These are phyloP conservation scores for Pedicia rivosa DNA, from an alignment of 2,888 invertebrate genomes.

Conservation along the genomic window DNA sequence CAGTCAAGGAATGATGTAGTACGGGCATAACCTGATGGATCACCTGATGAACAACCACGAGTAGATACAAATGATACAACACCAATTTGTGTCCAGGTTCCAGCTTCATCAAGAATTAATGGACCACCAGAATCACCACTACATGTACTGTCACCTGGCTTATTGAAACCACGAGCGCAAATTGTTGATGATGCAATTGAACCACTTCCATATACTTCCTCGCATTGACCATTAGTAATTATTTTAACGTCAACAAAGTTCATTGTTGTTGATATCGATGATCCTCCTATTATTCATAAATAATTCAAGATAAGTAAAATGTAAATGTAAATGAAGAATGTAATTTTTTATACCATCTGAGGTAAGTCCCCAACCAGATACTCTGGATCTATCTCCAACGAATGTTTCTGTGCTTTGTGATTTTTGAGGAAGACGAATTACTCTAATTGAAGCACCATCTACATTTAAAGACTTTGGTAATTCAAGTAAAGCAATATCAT, in stretches of 20 bases:
- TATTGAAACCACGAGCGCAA: constrained; percentile 10
- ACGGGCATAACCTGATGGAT: constrained; percentile 13
- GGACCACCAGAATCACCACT: constrained; percentile 13
- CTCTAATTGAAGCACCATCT: constrained; percentile 17
- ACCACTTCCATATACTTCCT: constrained; percentile 8
- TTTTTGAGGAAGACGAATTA: constrained; percentile 20
- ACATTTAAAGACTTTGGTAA: constrained; percentile 8
- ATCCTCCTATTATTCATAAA: too few relatives aligned
- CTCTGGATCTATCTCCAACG: constrained; percentile 19
- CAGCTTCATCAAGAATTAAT: constrained; percentile 9
- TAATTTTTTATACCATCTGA: too few relatives aligned
- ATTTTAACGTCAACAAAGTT: constrained; percentile 9
- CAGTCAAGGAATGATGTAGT: constrained; percentile 11
- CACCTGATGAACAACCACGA: constrained; percentile 10
- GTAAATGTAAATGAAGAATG: too few relatives aligned
- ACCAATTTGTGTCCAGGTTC: constrained; percentile 10
- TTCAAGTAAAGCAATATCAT: constrained; percentile 10
- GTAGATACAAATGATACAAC: constrained; percentile 12
- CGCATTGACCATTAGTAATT: constrained; percentile 11
- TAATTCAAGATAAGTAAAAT: too few relatives aligned
- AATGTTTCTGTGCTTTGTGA: constrained; percentile 16
- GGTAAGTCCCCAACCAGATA: constrained; percentile 26
- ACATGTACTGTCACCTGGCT: constrained; percentile 10
- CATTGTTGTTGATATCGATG: constrained; percentile 7
- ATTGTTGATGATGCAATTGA: constrained; percentile 11